Conservation (phyloP, 2,888 invertebrate genomes). For the Oscheius sp. region DNA sequence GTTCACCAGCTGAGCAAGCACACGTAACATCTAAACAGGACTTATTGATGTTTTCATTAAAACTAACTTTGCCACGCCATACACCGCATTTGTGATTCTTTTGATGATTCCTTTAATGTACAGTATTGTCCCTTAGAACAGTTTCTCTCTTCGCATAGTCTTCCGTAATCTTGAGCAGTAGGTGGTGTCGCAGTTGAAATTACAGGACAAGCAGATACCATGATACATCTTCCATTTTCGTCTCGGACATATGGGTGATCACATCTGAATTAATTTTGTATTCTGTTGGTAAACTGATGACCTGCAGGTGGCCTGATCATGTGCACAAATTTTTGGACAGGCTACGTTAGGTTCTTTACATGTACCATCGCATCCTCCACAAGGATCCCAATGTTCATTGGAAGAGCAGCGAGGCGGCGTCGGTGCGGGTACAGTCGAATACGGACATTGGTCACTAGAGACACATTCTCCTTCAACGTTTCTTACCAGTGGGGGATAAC, state of each 20-base stretch:
- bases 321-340: not conserved
- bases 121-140: not conserved
- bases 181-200: not conserved
- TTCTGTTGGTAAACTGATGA: not conserved
- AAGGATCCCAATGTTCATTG: constrained; percentile 22
- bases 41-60: not conserved
- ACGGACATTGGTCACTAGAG: no score
- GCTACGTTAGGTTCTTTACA: not conserved
- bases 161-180: not conserved
- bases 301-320: constrained; percentile 11
- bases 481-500: not conserved
- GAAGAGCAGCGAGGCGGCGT: not conserved
- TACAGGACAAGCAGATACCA: not conserved
- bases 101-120: not conserved
- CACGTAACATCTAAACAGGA: constrained; percentile 12
- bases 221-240: not conserved
- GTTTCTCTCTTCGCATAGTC: not conserved
- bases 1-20: not conserved
- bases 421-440: not conserved
- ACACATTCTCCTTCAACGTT: not conserved
- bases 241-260: not conserved
- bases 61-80: not conserved
- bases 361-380: constrained; percentile 23
- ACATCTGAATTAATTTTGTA: constrained; percentile 3
- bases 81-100: constrained; percentile 4